Evolutionary conservation across 2,113 vertebrate genomes (phyloP).

Genomic region (Alethe castanea): DNA sequence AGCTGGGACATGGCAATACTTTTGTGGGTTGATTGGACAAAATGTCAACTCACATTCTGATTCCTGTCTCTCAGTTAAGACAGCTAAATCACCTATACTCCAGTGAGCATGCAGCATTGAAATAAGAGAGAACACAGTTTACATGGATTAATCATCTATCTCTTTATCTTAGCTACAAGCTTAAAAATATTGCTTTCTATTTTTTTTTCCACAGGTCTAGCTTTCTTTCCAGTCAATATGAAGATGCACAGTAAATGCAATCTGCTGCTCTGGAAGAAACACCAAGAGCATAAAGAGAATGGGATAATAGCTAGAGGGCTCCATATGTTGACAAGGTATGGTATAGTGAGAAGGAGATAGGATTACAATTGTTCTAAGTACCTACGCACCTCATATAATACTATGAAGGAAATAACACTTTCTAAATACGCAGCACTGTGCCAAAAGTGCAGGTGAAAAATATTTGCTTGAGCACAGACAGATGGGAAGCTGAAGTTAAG

Average conservation of each 20-base stretch:
- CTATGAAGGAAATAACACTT: constrained; percentile 49
- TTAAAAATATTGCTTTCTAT: neutral
- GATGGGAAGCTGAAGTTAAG: constrained; percentile 29
- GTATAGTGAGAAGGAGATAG: constrained; percentile 25
- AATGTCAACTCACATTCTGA: neutral
- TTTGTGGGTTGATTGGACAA: neutral
- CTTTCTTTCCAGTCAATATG: neutral
- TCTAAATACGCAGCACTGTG: neutral
- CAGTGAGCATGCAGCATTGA: neutral
- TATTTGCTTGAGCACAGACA: constrained; percentile 43
- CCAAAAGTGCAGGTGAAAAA: constrained; percentile 53
- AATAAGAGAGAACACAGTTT: neutral
- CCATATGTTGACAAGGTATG: constrained; percentile 55
- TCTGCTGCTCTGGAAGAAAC: constrained; percentile 36
- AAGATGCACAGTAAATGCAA: constrained; percentile 31
- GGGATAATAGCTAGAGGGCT: constrained; percentile 45
- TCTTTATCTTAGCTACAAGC: neutral
- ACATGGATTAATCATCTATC: neutral
- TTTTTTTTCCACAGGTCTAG: neutral
- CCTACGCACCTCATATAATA: neutral
- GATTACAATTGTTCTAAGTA: constrained; percentile 55
- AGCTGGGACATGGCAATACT: neutral
- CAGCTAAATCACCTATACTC: neutral
- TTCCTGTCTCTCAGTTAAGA: neutral
- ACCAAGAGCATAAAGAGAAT: constrained; percentile 16